These are phyloP conservation scores for Halcyon badia DNA, from an alignment of 2,797 vertebrate species.

Conservation along the genomic window DNA sequence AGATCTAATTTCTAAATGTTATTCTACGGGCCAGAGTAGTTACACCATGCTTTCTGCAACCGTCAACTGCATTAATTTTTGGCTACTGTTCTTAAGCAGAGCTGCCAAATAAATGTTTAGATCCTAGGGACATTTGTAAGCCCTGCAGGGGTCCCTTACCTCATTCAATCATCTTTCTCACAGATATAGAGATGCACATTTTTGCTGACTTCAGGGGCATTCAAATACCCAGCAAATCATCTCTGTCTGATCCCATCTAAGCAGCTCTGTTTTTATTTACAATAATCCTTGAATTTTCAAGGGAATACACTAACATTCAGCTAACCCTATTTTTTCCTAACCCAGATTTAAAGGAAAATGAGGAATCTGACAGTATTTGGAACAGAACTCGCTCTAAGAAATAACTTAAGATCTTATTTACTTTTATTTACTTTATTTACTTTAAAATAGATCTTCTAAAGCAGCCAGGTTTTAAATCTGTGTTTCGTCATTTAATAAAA, in stretches of 20 bases:
- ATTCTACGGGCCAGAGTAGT: background rate
- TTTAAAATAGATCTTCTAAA: background rate
- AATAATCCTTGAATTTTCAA: constrained; percentile 57
- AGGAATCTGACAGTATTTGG: background rate
- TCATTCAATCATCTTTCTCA: constrained; percentile 73
- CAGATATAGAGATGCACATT: constrained; percentile 45
- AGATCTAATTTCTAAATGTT: background rate
- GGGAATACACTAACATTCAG: background rate
- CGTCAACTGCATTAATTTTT: constrained; percentile 17
- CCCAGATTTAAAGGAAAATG: background rate
- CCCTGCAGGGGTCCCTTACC: constrained; percentile 62
- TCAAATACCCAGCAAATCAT: constrained; percentile 40
- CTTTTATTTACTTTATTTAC: background rate
- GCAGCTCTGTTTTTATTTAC: constrained; percentile 38
- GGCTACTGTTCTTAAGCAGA: constrained; percentile 51
- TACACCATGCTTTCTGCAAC: background rate
- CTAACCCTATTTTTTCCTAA: constrained; percentile 21
- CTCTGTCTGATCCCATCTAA: constrained; percentile 65
- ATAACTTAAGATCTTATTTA: background rate
- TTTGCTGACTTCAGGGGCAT: constrained; percentile 72
- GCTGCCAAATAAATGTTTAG: constrained; percentile 58
- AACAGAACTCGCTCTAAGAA: background rate
- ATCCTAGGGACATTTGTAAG: constrained; percentile 43
- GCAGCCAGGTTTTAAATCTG: background rate
- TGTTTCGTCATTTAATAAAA: background rate